A percentile compares a stretch with the other conserved stretches of the same genome.
These are phyloP conservation scores for Nezara viridula DNA, from an alignment of 2,888 invertebrate species.

Conservation along the genomic window DNA sequence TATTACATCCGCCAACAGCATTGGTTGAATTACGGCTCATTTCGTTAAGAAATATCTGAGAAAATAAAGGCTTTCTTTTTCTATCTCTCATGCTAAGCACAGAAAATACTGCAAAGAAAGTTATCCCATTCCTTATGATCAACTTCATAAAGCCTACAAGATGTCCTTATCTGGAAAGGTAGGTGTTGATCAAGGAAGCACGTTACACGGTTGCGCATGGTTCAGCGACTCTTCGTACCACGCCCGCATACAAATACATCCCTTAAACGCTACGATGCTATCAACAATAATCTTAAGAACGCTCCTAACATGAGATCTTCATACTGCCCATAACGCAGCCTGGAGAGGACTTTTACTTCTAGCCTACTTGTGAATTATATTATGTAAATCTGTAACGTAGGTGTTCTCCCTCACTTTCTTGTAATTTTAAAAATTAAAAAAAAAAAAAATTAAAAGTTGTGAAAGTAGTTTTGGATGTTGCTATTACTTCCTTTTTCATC, in stretches of 20 bases:
- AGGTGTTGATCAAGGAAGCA: slow-evolving; percentile 12
- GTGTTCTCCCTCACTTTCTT: not conserved
- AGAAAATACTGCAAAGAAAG: not conserved
- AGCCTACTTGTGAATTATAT: slow-evolving; percentile 8
- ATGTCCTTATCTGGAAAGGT: not conserved
- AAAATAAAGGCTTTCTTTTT: not conserved
- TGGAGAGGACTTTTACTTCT: slow-evolving; percentile 3
- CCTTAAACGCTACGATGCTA: slow-evolving; percentile 5
- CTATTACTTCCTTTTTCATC: not conserved
- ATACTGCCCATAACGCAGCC: slow-evolving; percentile 1
- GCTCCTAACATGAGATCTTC: not conserved
- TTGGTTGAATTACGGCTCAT: no score
- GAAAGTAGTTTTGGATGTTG: not conserved
- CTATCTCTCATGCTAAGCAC: not conserved
- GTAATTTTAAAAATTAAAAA: slow-evolving; percentile 14
- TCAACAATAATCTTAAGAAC: slow-evolving; percentile 10
- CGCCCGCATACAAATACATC: slow-evolving; percentile 6
- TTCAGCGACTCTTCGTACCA: not conserved
- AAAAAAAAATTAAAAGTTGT: not conserved
- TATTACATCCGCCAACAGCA: no score
- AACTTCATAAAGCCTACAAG: not conserved
- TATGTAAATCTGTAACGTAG: slow-evolving; percentile 25
- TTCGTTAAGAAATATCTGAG: no score
- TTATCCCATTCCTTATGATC: not conserved
- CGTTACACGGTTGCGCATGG: not conserved